Evolutionary conservation across 2,888 invertebrate species (phyloP), one percentile per base, ranked within the genome.

Genomic region (Epinotia bilunana): DNA sequence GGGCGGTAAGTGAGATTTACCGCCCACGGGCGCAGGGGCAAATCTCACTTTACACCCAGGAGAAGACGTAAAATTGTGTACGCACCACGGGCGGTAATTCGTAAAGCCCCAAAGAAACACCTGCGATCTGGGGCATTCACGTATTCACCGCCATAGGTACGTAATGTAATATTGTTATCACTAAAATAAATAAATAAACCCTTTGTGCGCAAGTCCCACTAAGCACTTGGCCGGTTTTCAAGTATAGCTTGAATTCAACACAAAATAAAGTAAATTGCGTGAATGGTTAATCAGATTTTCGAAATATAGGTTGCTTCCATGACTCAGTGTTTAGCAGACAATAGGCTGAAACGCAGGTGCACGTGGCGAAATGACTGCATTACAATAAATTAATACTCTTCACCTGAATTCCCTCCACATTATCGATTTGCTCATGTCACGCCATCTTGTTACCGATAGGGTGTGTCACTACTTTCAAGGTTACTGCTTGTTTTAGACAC

Each of bases 241-340:
- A 46, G 16, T 9, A 49, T 13, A n/a, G 49, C 49, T 49, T 49
- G 16, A 16, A 49, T 49, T 49, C 16, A 13, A 49, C 16, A 13
- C 16, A 49, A 4, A 49, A 16, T 49, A 49, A 6, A 23, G 16
- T 43, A 43, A 55, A 43, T 53, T 71, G 20, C 55, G 18, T 62
- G 16, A n/a, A 55, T 62, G n/a, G 43, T 20, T 63, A 64, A 58
- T 72, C 46, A 46, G 68, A 60, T 69, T 67, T 75, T 75, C 55
- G 55, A 62, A 62, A 76, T 62, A 73, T 72, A 76, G 76, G 76
- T 79, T 77, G 78, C 77, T 77, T 74, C 69, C 78, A 83, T 91
- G 89, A 90, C 80, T 91, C 90, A 79, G 79, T 78, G 80, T 80
- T 82, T 82, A 80, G 81, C 86, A 86, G 82, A 89, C 88, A 91